These are phyloP conservation scores for Strix aluco DNA, from an alignment of 2,113 vertebrate genomes.

Conservation along the genomic window DNA sequence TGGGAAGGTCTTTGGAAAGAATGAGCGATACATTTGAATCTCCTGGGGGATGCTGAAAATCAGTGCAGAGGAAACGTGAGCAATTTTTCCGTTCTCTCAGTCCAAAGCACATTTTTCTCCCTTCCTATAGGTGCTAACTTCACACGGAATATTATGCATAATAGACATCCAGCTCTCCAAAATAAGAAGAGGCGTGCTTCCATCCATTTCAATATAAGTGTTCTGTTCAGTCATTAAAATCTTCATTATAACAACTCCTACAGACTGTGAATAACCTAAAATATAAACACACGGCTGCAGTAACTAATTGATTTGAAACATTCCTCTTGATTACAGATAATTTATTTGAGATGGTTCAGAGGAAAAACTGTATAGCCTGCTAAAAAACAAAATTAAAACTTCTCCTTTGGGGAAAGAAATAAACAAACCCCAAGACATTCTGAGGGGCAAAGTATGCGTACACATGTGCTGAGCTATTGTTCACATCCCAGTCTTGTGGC, in stretches of 20 bases:
- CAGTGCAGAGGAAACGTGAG: constrained; percentile 27
- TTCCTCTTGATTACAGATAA: constrained; percentile 49
- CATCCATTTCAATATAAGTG: constrained; percentile 43
- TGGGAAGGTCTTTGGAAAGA: constrained; percentile 13
- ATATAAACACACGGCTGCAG: constrained; percentile 26
- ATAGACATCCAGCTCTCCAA: constrained; percentile 12
- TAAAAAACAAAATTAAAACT: not conserved
- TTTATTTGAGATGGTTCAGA: constrained; percentile 25
- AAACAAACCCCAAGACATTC: constrained; percentile 20
- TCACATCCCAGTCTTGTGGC: constrained; percentile 3
- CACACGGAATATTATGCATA: constrained; percentile 51
- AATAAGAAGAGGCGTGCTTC: constrained; percentile 42
- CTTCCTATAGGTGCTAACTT: constrained; percentile 57
- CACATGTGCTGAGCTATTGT: constrained; percentile 44
- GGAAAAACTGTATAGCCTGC: constrained; percentile 7
- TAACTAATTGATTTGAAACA: constrained; percentile 61
- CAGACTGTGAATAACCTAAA: constrained; percentile 67
- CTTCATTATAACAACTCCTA: constrained; percentile 54
- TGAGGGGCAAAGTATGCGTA: not conserved
- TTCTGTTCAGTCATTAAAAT: constrained; percentile 61
- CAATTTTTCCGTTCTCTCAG: constrained; percentile 34
- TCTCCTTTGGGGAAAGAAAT: not conserved
- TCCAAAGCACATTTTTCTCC: constrained; percentile 31
- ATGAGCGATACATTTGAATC: constrained; percentile 1
- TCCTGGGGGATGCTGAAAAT: constrained; percentile 43